Evolutionary conservation across 2,113 vertebrate species (phyloP), one percentile per base, ranked within the genome.

Genomic region (Thunnus maccoyii): DNA sequence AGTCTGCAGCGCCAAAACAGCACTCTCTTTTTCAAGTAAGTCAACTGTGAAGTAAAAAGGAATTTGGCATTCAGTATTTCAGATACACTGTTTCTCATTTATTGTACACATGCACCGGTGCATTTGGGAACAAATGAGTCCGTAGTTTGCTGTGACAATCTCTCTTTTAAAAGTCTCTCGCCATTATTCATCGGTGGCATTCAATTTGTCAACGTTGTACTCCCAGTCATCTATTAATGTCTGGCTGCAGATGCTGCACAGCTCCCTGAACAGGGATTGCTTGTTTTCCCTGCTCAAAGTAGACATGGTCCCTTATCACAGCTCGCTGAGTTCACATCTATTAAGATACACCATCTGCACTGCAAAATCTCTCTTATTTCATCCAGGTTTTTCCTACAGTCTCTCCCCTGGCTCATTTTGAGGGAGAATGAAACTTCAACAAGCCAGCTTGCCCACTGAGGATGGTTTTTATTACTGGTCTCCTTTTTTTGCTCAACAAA

Each of bases 181-280:
- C 79, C 86, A 91, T 94, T 91, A 92, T 82, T 94, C 91, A 94
- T 89, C 57, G 74, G 86, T 91, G 88, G 82, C 91, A 90, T 91
- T 89, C 78, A 90, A 92, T 94, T 91, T 92, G 88, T 93, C 89
- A 92, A 72, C 20, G 12, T 88, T 72, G 62, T 68, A 65, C 80
- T 85, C 32, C 20, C 60, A 58, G 79, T 90, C 80, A 86, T 93
- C 60, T 85, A 30, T 91, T 82, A 82, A 78, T 70, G 91, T 87
- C 85, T 84, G 83, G 56, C 84, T 86, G 83, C 83, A 90, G 78
- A 91, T 85, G 85, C 78, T 80, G 76, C 79, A 73, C 63, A 78
- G 74, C 54, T 75, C 87, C 67, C 68, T 56, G 73, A 84, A 81
- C 72, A 22, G 61, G 77, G 76, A 72, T 66, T 32, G 78, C 54